A percentile compares a stretch with the other conserved stretches of the same genome.
phyloP scores from a whole-genome alignment of 2,797 vertebrate genomes.

The Pelobates cultripes region DNA sequence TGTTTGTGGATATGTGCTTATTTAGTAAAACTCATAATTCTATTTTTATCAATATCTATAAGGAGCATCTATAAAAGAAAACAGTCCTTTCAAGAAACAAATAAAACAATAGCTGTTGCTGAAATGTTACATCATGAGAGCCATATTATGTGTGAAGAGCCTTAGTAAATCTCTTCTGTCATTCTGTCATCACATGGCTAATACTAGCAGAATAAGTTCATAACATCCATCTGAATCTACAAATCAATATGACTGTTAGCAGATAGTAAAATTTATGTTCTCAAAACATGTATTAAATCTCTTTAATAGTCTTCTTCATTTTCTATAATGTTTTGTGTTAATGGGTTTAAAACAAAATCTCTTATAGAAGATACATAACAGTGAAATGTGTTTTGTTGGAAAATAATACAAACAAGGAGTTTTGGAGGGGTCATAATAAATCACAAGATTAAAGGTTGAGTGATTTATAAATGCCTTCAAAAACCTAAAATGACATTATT shows the following conservation, averaged over 20 bases:
- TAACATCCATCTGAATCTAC: conserved; percentile 16
- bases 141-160: conserved; percentile 1
- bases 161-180: conserved; percentile 10
- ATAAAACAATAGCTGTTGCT: not conserved
- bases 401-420: no score
- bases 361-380: not conserved
- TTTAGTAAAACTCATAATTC: no score
- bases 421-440: no score
- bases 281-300: conserved; percentile 18
- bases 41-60: no score
- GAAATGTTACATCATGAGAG: not conserved
- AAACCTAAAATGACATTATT: no score
- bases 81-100: no score
- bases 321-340: conserved; percentile 15
- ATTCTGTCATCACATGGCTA: conserved; percentile 4
- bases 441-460: no score
- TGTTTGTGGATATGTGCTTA: no score
- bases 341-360: conserved; percentile 39
- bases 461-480: no score
- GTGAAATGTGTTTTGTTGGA: no score
- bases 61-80: no score
- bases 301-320: conserved; percentile 25
- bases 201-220: conserved; percentile 23
- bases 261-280: conserved; percentile 20
- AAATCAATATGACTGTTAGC: conserved; percentile 33